Conservation (phyloP, 2,888 invertebrate species). For the Nesidiocoris tenuis region DNA sequence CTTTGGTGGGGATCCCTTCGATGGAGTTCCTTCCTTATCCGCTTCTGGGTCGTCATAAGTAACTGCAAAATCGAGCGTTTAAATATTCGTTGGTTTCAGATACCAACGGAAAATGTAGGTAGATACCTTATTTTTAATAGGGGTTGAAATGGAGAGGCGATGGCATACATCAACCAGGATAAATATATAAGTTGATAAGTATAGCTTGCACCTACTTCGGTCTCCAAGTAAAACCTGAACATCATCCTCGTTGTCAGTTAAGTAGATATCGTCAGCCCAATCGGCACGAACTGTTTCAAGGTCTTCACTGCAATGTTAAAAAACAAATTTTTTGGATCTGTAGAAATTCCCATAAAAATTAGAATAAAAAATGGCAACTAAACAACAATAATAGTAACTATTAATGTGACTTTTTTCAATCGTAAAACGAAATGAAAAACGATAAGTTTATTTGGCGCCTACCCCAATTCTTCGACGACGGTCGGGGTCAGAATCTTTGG, state of each 20-base stretch:
- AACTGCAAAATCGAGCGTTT: not conserved
- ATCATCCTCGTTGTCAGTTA: not conserved
- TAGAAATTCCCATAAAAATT: no score
- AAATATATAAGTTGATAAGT: no score
- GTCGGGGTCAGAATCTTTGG: conserved; percentile 8
- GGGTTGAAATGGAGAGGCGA: no score
- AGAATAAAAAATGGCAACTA: no score
- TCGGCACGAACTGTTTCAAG: conserved; percentile 1
- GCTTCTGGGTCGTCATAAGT: conserved; percentile 27
- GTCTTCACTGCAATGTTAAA: conserved; percentile 9
- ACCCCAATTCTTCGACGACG: conserved; percentile 5
- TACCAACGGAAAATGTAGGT: no score
- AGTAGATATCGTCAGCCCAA: conserved; percentile 30
- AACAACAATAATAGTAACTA: no score
- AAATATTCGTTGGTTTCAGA: not conserved
- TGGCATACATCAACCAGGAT: no score
- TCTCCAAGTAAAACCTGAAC: conserved; percentile 25
- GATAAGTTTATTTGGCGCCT: no score
- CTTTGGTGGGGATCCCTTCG: conserved; percentile 30
- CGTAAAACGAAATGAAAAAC: no score
- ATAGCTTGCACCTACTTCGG: not conserved
- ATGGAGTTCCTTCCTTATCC: conserved; percentile 20
- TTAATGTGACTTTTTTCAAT: no score
- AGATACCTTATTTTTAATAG: no score
- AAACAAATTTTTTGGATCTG: no score